Conservation (phyloP, 2,113 vertebrate species). For the Larimichthys polyactis region DNA sequence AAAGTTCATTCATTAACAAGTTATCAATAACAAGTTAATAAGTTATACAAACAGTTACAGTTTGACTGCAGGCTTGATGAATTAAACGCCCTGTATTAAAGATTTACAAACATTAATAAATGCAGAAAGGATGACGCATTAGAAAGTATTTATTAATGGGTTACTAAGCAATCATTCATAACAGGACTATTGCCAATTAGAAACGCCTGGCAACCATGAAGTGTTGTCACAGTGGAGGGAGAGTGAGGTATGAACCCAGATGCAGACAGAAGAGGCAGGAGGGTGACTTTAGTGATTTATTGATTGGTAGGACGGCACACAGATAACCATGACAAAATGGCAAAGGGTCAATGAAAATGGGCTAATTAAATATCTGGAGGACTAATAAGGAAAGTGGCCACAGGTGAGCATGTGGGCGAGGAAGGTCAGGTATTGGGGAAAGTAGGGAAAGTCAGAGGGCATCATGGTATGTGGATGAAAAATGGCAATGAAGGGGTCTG, state of each 20-base stretch:
- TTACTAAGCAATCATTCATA: not conserved
- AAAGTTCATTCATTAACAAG: not conserved
- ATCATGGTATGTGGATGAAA: not conserved
- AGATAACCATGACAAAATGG: not conserved
- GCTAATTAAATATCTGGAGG: not conserved
- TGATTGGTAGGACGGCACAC: not conserved
- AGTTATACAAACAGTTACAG: not conserved
- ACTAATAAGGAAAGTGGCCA: not conserved
- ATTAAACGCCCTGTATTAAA: not conserved
- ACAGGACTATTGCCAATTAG: not conserved
- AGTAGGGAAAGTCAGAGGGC: not conserved
- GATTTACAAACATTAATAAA: not conserved
- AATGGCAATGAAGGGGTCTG: too few species aligned
- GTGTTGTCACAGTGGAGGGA: not conserved
- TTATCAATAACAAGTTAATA: too few species aligned
- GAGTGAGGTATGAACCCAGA: too few species aligned
- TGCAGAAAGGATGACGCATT: not conserved
- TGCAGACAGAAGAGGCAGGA: too few species aligned
- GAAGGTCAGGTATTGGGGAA: not conserved
- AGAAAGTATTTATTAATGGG: not conserved
- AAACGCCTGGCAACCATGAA: not conserved
- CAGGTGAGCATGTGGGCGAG: not conserved
- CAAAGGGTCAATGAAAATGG: not conserved
- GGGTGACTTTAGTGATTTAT: not conserved
- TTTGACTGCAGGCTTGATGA: not conserved